Evolutionary conservation across 2,113 vertebrate species (phyloP), one percentile per base, ranked within the genome.

Genomic region (Indicator maculatus): DNA sequence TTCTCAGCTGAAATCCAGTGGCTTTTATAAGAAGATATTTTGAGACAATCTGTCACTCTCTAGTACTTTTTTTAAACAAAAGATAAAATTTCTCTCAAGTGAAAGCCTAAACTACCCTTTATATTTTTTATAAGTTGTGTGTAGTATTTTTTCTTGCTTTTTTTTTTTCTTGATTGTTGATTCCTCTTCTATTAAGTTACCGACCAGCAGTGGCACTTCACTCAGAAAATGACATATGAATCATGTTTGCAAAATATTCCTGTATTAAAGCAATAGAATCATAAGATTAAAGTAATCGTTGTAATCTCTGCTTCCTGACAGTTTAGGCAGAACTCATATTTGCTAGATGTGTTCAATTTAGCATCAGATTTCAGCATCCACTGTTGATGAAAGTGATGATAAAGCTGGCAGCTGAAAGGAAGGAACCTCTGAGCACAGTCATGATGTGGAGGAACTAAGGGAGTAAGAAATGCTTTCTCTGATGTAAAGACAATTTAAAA

Each of bases 301-400:
- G 0, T 74, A 86, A 86, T 74, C 41, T 90, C 33, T 45, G 15
- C 7, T 78, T 81, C 59, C 72, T 65, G 73, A 58, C 8, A 58
- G 13, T 64, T 95, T 83, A 72, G 79, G 23, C 76, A 93, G 76
- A 88, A 93, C 38, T 80, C 28, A 78, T 10, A 77, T 92, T 88
- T 86, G 13, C 26, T 83, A 73, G 8, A 63, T 67, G 19, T 80
- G 9, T 83, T 60, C 79, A 90, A 93, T 90, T 90, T 58, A 47
- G 47, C 41, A 73, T 66, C 16, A 86, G 33, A 77, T 73, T 91
- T 86, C 47, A 88, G 23, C 26, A 36, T 39, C 8, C 11, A n/a
- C 10, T 73, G 38, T 27, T 28, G 33, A 81, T 80, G 72, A 86
- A 95, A 80, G 4, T 53, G 2, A 63, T 74, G 30, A 86, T 80